These are phyloP conservation scores for Camptogramma bilineatum DNA, from an alignment of 2,888 invertebrate species.

Conservation along the genomic window DNA sequence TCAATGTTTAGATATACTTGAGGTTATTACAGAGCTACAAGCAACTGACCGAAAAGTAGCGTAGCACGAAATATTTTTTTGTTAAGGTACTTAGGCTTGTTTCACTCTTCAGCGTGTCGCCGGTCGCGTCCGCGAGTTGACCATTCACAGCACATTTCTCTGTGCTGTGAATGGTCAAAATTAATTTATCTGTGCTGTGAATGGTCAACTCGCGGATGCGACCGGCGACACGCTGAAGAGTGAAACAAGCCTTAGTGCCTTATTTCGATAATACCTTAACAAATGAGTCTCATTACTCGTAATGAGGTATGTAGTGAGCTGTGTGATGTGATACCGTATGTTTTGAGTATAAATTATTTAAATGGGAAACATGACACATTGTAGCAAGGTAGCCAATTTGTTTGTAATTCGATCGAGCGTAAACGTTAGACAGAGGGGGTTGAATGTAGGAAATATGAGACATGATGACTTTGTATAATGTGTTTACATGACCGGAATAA, in stretches of 20 bases:
- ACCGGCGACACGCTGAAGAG: too few species aligned
- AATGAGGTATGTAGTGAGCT: background rate
- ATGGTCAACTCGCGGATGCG: too few species aligned
- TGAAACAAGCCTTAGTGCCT: too few species aligned
- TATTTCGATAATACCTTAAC: background rate
- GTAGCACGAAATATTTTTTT: too few species aligned
- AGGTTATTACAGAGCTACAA: too few species aligned
- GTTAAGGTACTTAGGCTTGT: background rate
- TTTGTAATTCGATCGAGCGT: slow-evolving; percentile 41
- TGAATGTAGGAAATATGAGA: slow-evolving; percentile 36
- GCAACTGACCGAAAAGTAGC: too few species aligned
- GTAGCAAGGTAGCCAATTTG: slow-evolving; percentile 37
- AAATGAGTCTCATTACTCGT: background rate
- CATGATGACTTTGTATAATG: slow-evolving; percentile 14
- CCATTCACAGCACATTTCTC: too few species aligned
- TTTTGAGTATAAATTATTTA: slow-evolving; percentile 25
- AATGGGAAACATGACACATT: slow-evolving; percentile 29
- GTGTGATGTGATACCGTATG: slow-evolving; percentile 2
- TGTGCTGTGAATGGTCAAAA: too few species aligned
- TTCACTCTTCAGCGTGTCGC: too few species aligned
- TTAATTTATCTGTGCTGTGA: too few species aligned
- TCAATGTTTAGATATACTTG: too few species aligned
- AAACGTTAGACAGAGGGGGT: slow-evolving; percentile 31
- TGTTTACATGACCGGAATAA: slow-evolving; percentile 10
- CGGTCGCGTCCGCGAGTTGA: too few species aligned